Percentiles rank a stretch among this genome's conserved stretches.
Conservation (phyloP, 2,797 vertebrate species). For the Heterohyrax brucei region DNA sequence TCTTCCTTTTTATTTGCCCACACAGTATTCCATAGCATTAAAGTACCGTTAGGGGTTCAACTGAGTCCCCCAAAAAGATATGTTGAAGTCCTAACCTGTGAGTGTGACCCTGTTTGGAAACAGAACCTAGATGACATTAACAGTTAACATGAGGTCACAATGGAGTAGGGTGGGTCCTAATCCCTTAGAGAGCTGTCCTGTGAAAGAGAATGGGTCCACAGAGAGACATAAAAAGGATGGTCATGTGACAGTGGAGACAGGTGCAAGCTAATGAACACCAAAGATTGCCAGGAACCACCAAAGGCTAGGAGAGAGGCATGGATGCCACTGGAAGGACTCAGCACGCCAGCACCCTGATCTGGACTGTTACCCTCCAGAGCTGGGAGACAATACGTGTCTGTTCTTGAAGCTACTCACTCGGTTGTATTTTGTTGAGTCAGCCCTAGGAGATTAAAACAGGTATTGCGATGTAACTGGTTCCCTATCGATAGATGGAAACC, state of each 20-base stretch:
- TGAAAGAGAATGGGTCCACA: neutral
- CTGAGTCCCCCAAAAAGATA: too few species aligned
- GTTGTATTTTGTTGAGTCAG: neutral
- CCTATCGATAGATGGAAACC: neutral
- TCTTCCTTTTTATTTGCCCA: neutral
- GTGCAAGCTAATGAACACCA: neutral
- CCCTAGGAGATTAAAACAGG: neutral
- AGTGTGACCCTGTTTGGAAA: neutral
- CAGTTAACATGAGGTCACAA: neutral
- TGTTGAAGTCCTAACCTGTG: too few species aligned
- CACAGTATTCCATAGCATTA: too few species aligned
- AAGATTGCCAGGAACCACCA: too few species aligned
- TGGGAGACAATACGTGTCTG: neutral
- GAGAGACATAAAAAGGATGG: neutral
- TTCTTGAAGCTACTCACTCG: neutral
- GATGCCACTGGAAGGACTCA: neutral
- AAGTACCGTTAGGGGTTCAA: too few species aligned
- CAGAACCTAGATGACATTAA: neutral
- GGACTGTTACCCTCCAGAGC: neutral
- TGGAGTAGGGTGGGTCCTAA: neutral
- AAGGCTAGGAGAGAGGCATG: too few species aligned
- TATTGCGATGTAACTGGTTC: neutral
- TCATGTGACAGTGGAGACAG: neutral
- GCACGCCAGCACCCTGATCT: neutral
- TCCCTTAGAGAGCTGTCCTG: neutral